Evolutionary conservation across 2,113 vertebrate species (phyloP), one percentile per base, ranked within the genome.

Genomic region (Fukomys damarensis): DNA sequence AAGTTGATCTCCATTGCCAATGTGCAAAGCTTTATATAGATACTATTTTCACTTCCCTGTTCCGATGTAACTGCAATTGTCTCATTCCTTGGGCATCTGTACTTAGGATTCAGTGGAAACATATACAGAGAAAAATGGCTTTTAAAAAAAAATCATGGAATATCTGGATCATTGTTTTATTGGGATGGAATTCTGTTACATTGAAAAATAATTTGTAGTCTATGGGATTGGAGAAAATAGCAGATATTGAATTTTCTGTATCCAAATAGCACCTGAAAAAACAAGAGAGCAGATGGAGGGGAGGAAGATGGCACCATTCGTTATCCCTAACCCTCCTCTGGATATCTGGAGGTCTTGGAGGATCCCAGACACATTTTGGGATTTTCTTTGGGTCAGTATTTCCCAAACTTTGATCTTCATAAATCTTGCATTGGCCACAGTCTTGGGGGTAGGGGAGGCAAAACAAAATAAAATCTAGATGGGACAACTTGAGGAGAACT

Each of bases 131-230:
- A 89, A 38, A 10, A 7, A 8, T 76, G 49, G 54, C 43, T 59
- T 65, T 4, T 43, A 19, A 63, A 63, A 65, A 49, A 96, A 70
- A 13, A 24, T 54, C 28, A 79, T 66, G 66, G 46, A 95, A 43
- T 81, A 89, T 81, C 54, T 89, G 93, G 93, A 59, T 92, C 43
- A 54, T 91, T 95, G n/a, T 93, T 92, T 92, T 89, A 81, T 68
- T 94, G 32, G 52, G 70, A 54, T 70, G 4, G 76, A 87, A 94
- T 92, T 89, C 19, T 94, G 11, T 63, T 82, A 92, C 22, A 14
- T 43, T 87, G 35, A 74, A 76, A 63, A 92, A 46, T 66, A 49
- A 89, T 49, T 93, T 94, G 56, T 2, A 30, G 3, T 58, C 38
- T 61, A 10, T 63, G 49, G 43, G 9, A 80, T 7, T 79, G 63